These are phyloP conservation scores for Burhinus oedicnemus DNA, from an alignment of 2,113 vertebrate genomes.

Conservation along the genomic window DNA sequence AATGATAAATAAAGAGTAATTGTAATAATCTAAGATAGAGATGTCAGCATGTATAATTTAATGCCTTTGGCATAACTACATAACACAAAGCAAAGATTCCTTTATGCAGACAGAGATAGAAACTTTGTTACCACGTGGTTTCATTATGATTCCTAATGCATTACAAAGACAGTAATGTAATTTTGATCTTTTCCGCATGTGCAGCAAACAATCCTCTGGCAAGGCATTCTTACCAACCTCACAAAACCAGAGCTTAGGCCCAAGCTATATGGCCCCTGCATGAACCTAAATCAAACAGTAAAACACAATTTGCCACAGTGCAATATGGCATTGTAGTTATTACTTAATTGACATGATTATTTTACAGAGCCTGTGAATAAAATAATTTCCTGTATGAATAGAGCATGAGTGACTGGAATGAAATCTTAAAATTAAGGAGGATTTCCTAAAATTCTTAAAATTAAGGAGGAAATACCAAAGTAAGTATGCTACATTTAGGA, in stretches of 20 bases:
- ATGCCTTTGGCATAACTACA: not conserved
- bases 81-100: constrained; percentile 15
- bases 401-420: not conserved
- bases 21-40: constrained; percentile 23
- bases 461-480: not conserved
- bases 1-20: constrained; percentile 33
- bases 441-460: not conserved
- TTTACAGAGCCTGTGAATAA: not conserved
- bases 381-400: not conserved
- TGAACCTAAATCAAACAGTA: not conserved
- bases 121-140: not conserved
- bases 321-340: not conserved
- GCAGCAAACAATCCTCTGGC: not conserved
- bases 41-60: constrained; percentile 12
- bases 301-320: not conserved
- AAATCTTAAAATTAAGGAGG: not conserved
- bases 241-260: not conserved
- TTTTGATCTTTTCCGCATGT: not conserved
- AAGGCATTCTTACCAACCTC: not conserved
- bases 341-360: not conserved
- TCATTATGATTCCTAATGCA: constrained; percentile 4
- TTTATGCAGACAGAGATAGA: not conserved
- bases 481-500: not conserved
- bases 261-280: not conserved
- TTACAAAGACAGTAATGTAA: not conserved